Conservation (phyloP, 2,113 vertebrate genomes). For the Hyaena hyaena region DNA sequence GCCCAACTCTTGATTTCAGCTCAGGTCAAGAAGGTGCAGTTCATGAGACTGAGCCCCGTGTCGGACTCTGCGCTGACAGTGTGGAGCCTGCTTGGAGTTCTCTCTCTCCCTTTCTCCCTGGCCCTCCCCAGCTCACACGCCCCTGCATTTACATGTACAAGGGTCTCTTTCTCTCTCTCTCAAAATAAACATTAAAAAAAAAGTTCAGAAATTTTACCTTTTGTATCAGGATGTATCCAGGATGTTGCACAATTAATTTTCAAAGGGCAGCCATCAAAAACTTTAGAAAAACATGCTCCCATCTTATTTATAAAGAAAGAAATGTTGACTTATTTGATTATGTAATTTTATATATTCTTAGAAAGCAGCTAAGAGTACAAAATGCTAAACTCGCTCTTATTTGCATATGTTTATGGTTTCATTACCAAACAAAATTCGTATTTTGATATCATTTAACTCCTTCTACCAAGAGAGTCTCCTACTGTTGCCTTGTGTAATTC, state of each 20-base stretch:
- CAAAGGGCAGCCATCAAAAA: conserved; percentile 98
- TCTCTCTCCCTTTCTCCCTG: too few species aligned
- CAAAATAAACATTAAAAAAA: too few species aligned
- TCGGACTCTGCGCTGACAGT: too few species aligned
- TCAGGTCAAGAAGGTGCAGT: too few species aligned
- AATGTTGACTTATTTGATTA: conserved; percentile 54
- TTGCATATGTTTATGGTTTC: conserved; percentile 18
- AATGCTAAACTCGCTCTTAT: conserved; percentile 40
- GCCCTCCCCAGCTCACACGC: too few species aligned
- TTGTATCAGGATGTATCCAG: conserved; percentile 99
- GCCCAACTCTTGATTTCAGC: too few species aligned
- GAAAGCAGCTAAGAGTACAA: conserved; percentile 49
- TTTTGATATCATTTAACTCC: not conserved
- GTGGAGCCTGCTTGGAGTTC: too few species aligned
- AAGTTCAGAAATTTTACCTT: conserved; percentile 87
- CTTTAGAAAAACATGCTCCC: conserved; percentile 99
- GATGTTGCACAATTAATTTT: conserved; percentile 99
- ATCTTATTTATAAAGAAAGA: conserved; percentile 89
- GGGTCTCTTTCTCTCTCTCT: too few species aligned
- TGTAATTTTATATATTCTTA: conserved; percentile 46
- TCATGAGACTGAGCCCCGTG: too few species aligned
- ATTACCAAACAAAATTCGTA: conserved; percentile 37
- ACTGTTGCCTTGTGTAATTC: not conserved
- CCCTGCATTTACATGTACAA: too few species aligned
- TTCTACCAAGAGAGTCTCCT: not conserved